Evolutionary conservation across 2,113 vertebrate species (phyloP).

Genomic region (Semnornis frantzii): DNA sequence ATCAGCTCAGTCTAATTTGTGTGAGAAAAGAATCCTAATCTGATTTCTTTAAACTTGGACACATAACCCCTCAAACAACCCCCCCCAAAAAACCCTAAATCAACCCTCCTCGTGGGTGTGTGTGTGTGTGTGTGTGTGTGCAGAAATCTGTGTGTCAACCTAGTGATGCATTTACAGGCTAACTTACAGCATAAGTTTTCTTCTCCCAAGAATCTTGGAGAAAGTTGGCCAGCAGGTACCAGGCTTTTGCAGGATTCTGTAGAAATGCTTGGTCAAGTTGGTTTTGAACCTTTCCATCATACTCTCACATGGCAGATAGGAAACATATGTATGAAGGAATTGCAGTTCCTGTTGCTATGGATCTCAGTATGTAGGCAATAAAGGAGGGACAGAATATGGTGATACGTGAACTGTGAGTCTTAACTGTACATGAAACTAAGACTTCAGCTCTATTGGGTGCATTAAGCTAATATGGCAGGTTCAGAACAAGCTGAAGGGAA

Average conservation of each 20-base stretch:
- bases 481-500: background rate
- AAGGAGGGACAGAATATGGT: background rate
- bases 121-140: background rate
- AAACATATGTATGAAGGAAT: rapidly evolving
- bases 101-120: too few species aligned
- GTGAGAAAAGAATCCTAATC: background rate
- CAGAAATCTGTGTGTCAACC: background rate
- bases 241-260: background rate
- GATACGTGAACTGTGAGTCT: background rate
- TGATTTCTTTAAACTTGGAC: background rate
- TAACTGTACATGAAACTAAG: background rate
- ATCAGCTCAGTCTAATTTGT: background rate
- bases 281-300: background rate
- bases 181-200: background rate
- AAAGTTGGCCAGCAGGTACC: background rate
- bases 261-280: background rate
- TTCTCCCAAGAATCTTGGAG: background rate
- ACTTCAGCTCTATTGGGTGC: background rate
- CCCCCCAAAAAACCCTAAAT: background rate
- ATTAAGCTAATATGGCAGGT: background rate
- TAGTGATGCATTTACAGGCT: background rate
- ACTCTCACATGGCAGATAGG: background rate
- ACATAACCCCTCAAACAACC: background rate
- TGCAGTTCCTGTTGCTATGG: background rate
- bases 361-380: background rate